phyloP scores from a whole-genome alignment of 2,113 vertebrate species.

The Dascyllus trimaculatus region DNA sequence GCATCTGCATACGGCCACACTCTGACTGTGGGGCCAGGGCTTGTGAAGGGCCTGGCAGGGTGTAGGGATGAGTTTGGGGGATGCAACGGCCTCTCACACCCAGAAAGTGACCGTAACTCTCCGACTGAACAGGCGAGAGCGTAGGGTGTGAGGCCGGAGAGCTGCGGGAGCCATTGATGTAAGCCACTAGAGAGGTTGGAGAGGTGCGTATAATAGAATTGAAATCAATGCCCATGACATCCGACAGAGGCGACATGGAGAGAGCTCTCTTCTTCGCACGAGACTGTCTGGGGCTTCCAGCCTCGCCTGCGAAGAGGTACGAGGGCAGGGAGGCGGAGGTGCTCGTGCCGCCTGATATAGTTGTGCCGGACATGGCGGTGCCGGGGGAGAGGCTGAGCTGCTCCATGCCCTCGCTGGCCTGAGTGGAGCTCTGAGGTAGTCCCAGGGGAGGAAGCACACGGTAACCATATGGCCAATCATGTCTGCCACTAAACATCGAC shows the following conservation, averaged over 20 bases:
- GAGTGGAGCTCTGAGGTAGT: conserved; percentile 79
- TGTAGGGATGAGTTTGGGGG: conserved; percentile 79
- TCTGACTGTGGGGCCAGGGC: conserved; percentile 72
- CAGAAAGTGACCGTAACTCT: conserved; percentile 94
- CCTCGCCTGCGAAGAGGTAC: conserved; percentile 88
- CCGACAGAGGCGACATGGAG: conserved; percentile 91
- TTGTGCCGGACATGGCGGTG: conserved; percentile 83
- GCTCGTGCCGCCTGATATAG: conserved; percentile 75
- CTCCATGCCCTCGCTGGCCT: conserved; percentile 84
- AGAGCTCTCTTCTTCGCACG: conserved; percentile 90
- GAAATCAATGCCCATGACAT: conserved; percentile 93
- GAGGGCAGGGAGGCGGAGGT: conserved; percentile 88
- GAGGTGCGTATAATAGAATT: conserved; percentile 95
- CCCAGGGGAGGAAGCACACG: conserved; percentile 86
- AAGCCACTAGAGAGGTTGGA: conserved; percentile 94
- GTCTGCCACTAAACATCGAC: conserved; percentile 87
- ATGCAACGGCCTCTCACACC: conserved; percentile 93
- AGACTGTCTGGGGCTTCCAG: conserved; percentile 83
- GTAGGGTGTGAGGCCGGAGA: conserved; percentile 87
- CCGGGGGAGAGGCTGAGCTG: conserved; percentile 80
- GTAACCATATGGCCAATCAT: conserved; percentile 90
- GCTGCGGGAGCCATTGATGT: conserved; percentile 90
- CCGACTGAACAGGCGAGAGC: conserved; percentile 87
- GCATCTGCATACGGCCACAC: conserved; percentile 85
- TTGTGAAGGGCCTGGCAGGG: conserved; percentile 65